phyloP scores from a whole-genome alignment of 2,888 invertebrate genomes.

The Erebia palarica region DNA sequence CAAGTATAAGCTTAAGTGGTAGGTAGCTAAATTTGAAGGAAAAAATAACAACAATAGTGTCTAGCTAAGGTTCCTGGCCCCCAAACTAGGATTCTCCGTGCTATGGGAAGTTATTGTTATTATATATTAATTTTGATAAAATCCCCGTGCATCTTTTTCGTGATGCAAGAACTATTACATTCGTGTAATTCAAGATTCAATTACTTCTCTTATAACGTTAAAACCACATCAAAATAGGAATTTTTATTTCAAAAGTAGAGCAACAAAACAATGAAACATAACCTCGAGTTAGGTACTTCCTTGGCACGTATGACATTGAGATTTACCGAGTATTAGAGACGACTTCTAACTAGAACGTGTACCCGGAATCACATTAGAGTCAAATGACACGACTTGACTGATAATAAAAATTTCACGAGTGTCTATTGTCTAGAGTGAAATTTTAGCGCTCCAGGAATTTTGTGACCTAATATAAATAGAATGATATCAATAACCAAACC shows the following conservation, averaged over 20 bases:
- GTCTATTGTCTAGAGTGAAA: background rate
- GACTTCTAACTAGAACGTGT: conserved; percentile 61
- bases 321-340: conserved; percentile 52
- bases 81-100: too few species aligned
- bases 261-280: conserved; percentile 18
- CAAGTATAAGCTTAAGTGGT: too few species aligned
- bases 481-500: too few species aligned
- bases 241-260: background rate
- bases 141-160: too few species aligned
- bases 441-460: background rate
- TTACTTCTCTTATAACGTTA: background rate
- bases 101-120: too few species aligned
- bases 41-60: too few species aligned
- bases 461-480: background rate
- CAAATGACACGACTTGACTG: conserved; percentile 45
- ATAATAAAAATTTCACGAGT: background rate
- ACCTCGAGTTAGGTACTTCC: background rate
- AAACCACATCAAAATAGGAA: background rate
- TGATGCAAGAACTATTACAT: background rate
- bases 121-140: too few species aligned
- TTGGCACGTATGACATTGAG: conserved; percentile 37
- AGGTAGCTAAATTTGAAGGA: too few species aligned
- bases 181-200: background rate
- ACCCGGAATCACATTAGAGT: conserved; percentile 60
- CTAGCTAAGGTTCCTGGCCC: too few species aligned